Conservation (phyloP, 1,140 invertebrate species). For the Drosophila micromelanica region DNA sequence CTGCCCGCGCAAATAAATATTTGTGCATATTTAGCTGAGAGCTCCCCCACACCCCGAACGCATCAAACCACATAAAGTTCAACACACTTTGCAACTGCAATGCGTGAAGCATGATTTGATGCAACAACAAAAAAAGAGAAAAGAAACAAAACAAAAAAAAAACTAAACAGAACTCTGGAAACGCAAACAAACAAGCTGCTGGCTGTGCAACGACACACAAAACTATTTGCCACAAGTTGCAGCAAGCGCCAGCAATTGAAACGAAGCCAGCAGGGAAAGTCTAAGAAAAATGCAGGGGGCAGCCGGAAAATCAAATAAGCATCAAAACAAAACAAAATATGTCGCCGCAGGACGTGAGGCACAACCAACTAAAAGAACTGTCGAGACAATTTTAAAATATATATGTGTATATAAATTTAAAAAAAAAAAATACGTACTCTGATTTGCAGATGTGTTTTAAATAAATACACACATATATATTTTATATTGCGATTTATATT, state of each 20-base stretch:
- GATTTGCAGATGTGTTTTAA: neutral
- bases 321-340: constrained; percentile 68
- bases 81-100: constrained; percentile 71
- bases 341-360: constrained; percentile 64
- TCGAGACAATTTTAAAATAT: neutral
- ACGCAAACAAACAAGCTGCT: constrained; percentile 67
- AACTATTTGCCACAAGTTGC: constrained; percentile 79
- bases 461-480: neutral
- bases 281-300: constrained; percentile 42
- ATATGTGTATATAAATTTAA: too few relatives aligned
- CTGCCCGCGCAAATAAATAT: constrained; percentile 70
- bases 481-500: neutral
- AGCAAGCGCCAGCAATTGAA: constrained; percentile 42
- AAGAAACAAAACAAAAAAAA: constrained; percentile 11
- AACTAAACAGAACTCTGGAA: constrained; percentile 39
- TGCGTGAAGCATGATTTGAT: constrained; percentile 69
- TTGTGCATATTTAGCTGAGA: constrained; percentile 75
- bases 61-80: constrained; percentile 60
- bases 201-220: constrained; percentile 54
- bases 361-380: constrained; percentile 1
- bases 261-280: constrained; percentile 43
- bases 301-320: constrained; percentile 77
- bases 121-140: constrained; percentile 27
- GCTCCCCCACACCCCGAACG: neutral
- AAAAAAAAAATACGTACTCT: neutral